These are phyloP conservation scores for Brienomyrus longianalis DNA, from an alignment of 2,113 vertebrate species.

Conservation along the genomic window DNA sequence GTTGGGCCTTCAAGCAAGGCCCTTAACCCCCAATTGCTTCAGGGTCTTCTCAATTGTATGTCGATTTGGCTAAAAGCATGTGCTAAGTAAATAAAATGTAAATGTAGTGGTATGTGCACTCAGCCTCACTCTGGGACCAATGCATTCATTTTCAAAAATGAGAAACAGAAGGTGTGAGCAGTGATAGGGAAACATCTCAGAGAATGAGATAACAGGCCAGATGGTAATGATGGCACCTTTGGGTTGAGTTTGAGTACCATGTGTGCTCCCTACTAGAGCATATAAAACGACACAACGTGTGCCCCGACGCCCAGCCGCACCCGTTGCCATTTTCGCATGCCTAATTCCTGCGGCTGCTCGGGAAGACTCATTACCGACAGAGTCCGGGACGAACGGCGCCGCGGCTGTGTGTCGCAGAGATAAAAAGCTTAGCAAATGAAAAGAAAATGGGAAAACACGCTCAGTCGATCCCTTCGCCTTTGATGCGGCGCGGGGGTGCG, in stretches of 20 bases:
- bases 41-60: background rate
- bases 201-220: background rate
- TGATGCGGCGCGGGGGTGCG: background rate
- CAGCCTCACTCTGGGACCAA: background rate
- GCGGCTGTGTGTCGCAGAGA: slow-evolving; percentile 1
- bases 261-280: background rate
- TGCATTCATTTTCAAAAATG: background rate
- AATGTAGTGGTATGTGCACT: background rate
- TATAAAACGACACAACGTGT: background rate
- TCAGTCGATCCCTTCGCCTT: slow-evolving; percentile 32
- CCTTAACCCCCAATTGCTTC: background rate
- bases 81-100: background rate
- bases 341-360: background rate
- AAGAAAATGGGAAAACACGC: slow-evolving; percentile 43
- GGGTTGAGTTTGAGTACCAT: background rate
- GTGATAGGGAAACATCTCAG: background rate
- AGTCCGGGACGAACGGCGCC: background rate
- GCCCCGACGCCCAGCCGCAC: background rate
- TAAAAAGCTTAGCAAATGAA: slow-evolving; percentile 32
- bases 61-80: background rate
- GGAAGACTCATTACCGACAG: background rate
- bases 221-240: background rate
- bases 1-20: background rate
- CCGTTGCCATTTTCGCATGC: background rate
- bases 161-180: background rate